Base-by-base conservation (phyloP, 2,888 invertebrate genomes). In the Nemotelus nigrinus region DNA sequence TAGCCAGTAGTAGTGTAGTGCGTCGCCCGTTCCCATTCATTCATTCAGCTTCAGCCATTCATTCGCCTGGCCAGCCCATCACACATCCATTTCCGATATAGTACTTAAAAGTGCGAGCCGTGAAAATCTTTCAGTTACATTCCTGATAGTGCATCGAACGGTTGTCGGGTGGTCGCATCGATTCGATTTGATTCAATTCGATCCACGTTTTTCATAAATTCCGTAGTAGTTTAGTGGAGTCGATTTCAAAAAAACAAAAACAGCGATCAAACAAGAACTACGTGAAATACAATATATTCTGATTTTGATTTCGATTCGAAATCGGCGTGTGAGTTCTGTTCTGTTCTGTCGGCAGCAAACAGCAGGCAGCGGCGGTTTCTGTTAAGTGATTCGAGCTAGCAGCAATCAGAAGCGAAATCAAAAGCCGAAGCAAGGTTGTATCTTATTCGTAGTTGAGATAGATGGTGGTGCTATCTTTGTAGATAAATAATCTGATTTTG, bases 41-140 rank as follows among this genome's bases (percentile, higher is more conserved):
- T 50, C 70, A 25, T 63, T 63, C 50, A 25, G 25, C 25, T 25
- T 25, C 25, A 25, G 25, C 25, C 25, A 25, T 4, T n/a, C 58
- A 10, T 53, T 53, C 8, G n/a, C n/a, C n/a, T n/a, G n/a, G 58
- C 58, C n/a, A 58, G 25, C 25, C 25, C 25, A 25, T 25, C 25
- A 25, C 25, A 25, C 25, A 72, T 60, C 60, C 60, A 60, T 63
- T 74, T 74, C 74, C 74, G 63, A 74, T 74, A 74, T 60, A 60
- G 74, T 63, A 60, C 50, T 70, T 70, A 70, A 70, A 70, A 70
- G 55, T 70, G 53, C 53, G 53, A 70, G 25, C n/a, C 70, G 74
- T 74, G 74, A 57, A 74, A 74, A 74, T 74, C 63, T 60, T 74
- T 72, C 74, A 74, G 74, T 74, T 72, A 60, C 63, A 60, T 63